phyloP scores from a whole-genome alignment of 2,888 invertebrate species.

The Platycheirus albimanus region DNA sequence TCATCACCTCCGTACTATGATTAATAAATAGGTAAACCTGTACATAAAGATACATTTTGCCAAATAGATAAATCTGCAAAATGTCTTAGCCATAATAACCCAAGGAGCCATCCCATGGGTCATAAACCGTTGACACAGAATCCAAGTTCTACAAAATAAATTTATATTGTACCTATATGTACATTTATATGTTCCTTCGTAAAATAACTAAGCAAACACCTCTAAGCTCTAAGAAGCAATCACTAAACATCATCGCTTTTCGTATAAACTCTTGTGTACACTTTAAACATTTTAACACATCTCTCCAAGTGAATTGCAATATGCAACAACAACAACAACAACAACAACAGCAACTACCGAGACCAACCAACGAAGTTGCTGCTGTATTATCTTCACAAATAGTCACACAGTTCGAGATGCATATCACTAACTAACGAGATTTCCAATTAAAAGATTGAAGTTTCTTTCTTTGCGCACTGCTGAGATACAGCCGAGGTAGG shows the following conservation, averaged over 20 bases:
- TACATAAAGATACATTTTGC: slow-evolving; percentile 21
- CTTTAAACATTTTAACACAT: background rate
- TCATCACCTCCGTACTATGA: slow-evolving; percentile 36
- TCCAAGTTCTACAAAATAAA: background rate
- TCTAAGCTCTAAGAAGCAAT: slow-evolving; percentile 21
- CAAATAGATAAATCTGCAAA: background rate
- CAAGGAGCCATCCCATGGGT: background rate
- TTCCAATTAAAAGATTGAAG: slow-evolving; percentile 54
- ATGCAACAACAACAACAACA: background rate
- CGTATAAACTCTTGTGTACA: background rate
- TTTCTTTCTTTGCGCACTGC: background rate
- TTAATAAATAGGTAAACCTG: slow-evolving; percentile 37
- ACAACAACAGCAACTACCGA: too few species aligned
- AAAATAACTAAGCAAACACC: slow-evolving; percentile 10
- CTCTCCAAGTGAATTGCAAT: slow-evolving; percentile 6
- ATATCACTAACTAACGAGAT: slow-evolving; percentile 50
- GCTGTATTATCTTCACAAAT: slow-evolving; percentile 3
- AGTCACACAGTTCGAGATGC: slow-evolving; percentile 36
- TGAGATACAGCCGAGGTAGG: background rate
- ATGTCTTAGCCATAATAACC: background rate
- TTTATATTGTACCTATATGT: too few species aligned
- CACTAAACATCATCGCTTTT: slow-evolving; percentile 6
- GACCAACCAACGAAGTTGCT: too few species aligned
- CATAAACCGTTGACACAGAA: slow-evolving; percentile 3
- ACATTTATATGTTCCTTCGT: too few species aligned